phyloP scores from a whole-genome alignment of 1,140 invertebrate genomes.

The Calliphora vicina region DNA sequence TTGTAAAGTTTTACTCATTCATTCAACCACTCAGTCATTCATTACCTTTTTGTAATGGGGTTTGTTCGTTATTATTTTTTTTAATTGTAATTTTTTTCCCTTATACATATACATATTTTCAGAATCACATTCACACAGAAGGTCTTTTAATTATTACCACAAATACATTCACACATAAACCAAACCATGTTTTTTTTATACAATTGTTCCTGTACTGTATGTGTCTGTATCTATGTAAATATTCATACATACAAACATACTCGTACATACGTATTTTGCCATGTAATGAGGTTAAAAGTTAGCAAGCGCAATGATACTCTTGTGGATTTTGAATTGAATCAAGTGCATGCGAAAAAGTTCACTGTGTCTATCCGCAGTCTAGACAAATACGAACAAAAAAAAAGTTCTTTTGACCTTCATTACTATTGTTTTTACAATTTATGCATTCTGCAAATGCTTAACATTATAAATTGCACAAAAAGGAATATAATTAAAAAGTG shows the following conservation, averaged over 20 bases:
- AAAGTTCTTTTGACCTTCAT: constrained; percentile 32
- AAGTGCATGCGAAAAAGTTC: constrained; percentile 32
- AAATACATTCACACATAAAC: background rate
- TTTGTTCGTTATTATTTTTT: background rate
- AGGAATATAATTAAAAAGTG: constrained; percentile 43
- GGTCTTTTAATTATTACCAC: background rate
- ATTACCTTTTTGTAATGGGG: background rate
- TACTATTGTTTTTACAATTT: constrained; percentile 26
- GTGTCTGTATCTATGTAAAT: background rate
- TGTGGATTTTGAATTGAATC: constrained; percentile 34
- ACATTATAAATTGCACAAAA: constrained; percentile 20
- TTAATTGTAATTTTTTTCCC: background rate
- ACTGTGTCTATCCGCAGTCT: constrained; percentile 30
- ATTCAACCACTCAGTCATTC: background rate
- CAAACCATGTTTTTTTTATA: background rate
- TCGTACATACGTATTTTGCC: too few relatives aligned
- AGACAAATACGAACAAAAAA: constrained; percentile 30
- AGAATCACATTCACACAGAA: background rate
- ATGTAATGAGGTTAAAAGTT: constrained; percentile 36
- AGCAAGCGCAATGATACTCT: constrained; percentile 33
- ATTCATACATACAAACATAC: too few relatives aligned
- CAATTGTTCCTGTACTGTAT: background rate
- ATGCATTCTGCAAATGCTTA: background rate
- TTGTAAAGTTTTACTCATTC: background rate
- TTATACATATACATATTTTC: background rate